These are phyloP conservation scores for Ypsolopha scabrella DNA, from an alignment of 2,888 invertebrate species.

Conservation along the genomic window DNA sequence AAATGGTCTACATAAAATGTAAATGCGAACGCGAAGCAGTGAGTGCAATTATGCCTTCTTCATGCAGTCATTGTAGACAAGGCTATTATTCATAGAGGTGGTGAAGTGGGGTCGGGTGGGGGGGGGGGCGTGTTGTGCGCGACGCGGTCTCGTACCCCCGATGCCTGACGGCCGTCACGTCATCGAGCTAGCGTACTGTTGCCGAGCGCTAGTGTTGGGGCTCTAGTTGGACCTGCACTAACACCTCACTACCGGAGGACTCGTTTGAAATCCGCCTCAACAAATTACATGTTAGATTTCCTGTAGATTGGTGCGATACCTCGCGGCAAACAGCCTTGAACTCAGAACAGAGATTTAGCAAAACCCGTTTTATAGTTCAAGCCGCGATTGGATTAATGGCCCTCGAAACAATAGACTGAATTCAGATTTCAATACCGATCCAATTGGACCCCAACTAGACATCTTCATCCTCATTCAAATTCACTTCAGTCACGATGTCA, in stretches of 20 bases:
- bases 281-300: neutral
- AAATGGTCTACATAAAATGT: neutral
- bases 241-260: neutral
- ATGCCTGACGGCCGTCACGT: neutral
- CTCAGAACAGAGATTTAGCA: too few species aligned
- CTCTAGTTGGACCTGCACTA: neutral
- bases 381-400: too few species aligned
- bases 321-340: neutral
- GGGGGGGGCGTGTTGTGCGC: neutral
- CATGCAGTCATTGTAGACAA: conserved; percentile 7
- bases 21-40: neutral
- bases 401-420: too few species aligned
- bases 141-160: neutral
- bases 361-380: too few species aligned
- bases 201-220: neutral
- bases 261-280: too few species aligned
- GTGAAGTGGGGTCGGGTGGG: neutral
- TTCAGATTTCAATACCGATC: neutral
- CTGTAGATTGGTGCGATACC: neutral
- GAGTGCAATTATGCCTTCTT: conserved; percentile 2
- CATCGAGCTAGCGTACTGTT: neutral
- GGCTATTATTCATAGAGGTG: conserved; percentile 4
- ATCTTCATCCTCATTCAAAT: neutral
- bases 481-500: neutral
- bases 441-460: neutral